A percentile compares a stretch with the other conserved stretches of the same genome.
These are phyloP conservation scores for Drosophila insularis DNA, from an alignment of 1,140 invertebrate genomes.

Conservation along the genomic window DNA sequence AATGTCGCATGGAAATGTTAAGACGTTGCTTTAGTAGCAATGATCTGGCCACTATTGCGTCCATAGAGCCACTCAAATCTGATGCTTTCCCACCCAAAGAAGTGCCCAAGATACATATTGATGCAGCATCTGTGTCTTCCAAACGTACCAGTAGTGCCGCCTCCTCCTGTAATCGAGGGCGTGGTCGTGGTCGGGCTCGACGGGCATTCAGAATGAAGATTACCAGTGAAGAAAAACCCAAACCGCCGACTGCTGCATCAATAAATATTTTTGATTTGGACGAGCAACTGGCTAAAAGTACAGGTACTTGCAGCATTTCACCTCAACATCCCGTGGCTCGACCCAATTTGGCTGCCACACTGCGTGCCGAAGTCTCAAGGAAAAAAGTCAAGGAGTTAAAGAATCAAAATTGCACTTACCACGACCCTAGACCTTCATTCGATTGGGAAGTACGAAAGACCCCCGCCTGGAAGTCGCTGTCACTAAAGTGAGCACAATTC, in stretches of 20 bases:
- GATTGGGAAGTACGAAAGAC: conserved; percentile 81
- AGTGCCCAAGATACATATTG: conserved; percentile 56
- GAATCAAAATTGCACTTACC: conserved; percentile 70
- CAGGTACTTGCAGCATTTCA: conserved; percentile 45
- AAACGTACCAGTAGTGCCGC: conserved; percentile 57
- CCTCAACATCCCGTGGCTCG: conserved; percentile 76
- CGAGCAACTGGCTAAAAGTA: conserved; percentile 20
- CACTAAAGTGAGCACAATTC: conserved; percentile 62
- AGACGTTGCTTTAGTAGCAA: conserved; percentile 68
- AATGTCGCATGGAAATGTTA: conserved; percentile 59
- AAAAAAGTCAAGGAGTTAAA: conserved; percentile 74
- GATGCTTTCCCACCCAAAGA: conserved; percentile 44
- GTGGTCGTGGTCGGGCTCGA: conserved; percentile 28
- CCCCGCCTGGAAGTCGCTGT: conserved; percentile 78
- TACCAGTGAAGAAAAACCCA: not conserved
- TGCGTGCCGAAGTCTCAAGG: conserved; percentile 69
- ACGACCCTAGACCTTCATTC: conserved; percentile 59
- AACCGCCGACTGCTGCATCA: conserved; percentile 22
- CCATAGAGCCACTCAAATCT: conserved; percentile 32
- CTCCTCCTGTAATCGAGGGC: conserved; percentile 28
- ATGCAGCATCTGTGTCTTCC: conserved; percentile 54
- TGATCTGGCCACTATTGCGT: conserved; percentile 40
- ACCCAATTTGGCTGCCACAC: conserved; percentile 78
- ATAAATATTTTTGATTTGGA: conserved; percentile 41
- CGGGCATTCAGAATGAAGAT: conserved; percentile 30